These are phyloP conservation scores for Threskiornis aethiopicus DNA, from an alignment of 2,797 vertebrate species.

Conservation along the genomic window DNA sequence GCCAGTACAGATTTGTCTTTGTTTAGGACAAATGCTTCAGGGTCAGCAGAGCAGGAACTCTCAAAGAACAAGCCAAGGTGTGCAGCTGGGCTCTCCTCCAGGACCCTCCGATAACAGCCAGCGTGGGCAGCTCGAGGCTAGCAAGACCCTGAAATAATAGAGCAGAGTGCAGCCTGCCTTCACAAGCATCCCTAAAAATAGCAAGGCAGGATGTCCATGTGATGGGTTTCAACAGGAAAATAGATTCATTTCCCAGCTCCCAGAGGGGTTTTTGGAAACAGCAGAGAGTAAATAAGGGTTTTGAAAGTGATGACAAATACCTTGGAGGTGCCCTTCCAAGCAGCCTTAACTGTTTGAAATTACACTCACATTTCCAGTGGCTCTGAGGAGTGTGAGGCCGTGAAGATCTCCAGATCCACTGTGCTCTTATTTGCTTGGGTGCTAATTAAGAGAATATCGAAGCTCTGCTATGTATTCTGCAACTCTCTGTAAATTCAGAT, in stretches of 20 bases:
- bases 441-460: not conserved
- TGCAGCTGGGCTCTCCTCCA: not conserved
- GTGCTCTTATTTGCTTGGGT: not conserved
- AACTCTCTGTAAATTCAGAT: constrained; percentile 2
- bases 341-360: not conserved
- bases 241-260: not conserved
- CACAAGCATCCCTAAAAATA: not conserved
- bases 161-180: not conserved
- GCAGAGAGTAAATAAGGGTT: not conserved
- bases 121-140: not conserved
- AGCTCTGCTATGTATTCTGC: not conserved
- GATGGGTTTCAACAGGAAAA: not conserved
- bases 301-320: not conserved
- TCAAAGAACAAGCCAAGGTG: not conserved
- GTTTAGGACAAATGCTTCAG: not conserved
- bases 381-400: not conserved
- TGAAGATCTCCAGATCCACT: not conserved
- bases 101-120: not conserved
- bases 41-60: not conserved
- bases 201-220: not conserved
- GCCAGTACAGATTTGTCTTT: not conserved
- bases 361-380: not conserved
- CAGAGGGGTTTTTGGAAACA: not conserved
- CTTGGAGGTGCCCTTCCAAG: constrained; percentile 4
- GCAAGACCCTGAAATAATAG: not conserved